Conservation (phyloP, 2,113 vertebrate species). For the Dolichotis patagonum region DNA sequence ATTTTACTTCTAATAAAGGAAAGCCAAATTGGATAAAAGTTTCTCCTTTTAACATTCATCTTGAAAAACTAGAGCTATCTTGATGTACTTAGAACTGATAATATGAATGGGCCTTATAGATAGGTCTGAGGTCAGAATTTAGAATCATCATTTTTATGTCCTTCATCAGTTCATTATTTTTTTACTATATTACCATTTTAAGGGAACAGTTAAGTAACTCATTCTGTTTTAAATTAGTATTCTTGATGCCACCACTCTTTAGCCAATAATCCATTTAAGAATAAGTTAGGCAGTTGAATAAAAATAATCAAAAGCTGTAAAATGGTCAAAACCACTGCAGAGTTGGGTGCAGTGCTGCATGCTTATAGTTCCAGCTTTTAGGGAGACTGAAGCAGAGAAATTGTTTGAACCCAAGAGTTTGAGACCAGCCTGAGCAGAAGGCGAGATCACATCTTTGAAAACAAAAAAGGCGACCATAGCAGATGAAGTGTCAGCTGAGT, state of each 20-base stretch:
- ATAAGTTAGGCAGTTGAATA: conserved; percentile 26
- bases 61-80: conserved; percentile 63
- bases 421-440: neutral
- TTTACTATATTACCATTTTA: neutral
- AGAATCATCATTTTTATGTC: conserved; percentile 47
- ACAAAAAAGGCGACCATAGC: neutral
- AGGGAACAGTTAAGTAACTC: neutral
- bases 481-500: neutral
- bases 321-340: neutral
- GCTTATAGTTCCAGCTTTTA: neutral
- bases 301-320: conserved; percentile 39
- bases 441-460: neutral
- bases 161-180: conserved; percentile 1
- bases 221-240: neutral
- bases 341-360: neutral
- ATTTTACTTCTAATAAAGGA: conserved; percentile 78
- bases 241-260: neutral
- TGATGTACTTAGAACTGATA: conserved; percentile 45
- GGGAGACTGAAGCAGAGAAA: neutral
- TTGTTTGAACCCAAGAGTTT: neutral
- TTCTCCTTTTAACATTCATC: conserved; percentile 67
- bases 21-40: conserved; percentile 70
- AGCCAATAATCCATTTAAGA: neutral
- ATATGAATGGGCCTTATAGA: conserved; percentile 9
- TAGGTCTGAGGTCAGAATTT: conserved; percentile 50